Percentiles rank a stretch among this genome's conserved stretches.
phyloP scores from a whole-genome alignment of 2,113 vertebrate species.

The Platycercus adscitus region DNA sequence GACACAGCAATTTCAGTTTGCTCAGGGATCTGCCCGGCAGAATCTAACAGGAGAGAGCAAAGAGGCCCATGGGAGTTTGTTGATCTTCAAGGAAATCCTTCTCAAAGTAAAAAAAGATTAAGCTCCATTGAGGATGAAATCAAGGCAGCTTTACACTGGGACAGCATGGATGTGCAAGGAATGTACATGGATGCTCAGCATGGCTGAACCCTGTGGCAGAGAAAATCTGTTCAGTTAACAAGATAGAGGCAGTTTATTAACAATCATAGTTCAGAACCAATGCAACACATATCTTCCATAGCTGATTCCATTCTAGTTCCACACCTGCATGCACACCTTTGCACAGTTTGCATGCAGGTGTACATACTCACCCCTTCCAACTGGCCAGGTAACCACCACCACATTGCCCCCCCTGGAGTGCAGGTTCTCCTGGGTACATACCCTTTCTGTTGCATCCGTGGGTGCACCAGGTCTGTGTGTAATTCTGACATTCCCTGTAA shows the following conservation, averaged over 20 bases:
- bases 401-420: rapidly evolving
- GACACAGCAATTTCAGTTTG: not conserved
- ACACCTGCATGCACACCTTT: rapidly evolving
- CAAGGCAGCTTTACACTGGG: not conserved
- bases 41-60: not conserved
- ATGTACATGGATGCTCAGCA: not conserved
- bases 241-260: not conserved
- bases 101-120: not conserved
- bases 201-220: not conserved
- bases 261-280: not conserved
- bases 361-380: not conserved
- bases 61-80: not conserved
- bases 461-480: rapidly evolving
- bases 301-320: not conserved
- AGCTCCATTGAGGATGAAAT: rapidly evolving
- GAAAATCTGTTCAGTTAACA: not conserved
- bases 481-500: not conserved
- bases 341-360: rapidly evolving
- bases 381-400: not conserved
- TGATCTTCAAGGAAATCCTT: not conserved
- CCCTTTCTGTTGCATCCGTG: not conserved
- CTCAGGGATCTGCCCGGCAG: not conserved
- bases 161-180: not conserved
- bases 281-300: not conserved
- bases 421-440: not conserved